A percentile compares a stretch with the other conserved stretches of the same genome.
phyloP scores from a whole-genome alignment of 2,888 invertebrate species.

The Drosophila vallismaia region DNA sequence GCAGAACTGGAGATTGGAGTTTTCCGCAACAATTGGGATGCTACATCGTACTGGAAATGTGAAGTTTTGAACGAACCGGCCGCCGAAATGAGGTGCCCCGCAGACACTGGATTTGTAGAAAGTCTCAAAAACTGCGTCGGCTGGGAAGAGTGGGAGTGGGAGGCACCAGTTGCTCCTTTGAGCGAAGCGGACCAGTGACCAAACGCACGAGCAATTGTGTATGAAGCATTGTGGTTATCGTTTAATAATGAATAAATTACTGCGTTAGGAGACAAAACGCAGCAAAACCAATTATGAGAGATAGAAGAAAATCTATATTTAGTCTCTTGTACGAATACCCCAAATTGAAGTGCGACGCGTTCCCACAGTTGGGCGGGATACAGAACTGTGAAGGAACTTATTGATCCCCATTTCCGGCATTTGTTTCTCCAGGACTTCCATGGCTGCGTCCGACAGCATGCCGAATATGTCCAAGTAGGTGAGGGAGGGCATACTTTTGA shows the following conservation, averaged over 20 bases:
- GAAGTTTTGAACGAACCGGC: slow-evolving; percentile 60
- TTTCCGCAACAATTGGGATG: slow-evolving; percentile 76
- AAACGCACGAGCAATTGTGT: not conserved
- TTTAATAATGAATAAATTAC: slow-evolving; percentile 50
- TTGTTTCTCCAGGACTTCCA: slow-evolving; percentile 85
- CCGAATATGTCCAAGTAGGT: slow-evolving; percentile 93
- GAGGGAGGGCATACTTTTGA: slow-evolving; percentile 87
- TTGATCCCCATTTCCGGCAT: slow-evolving; percentile 88
- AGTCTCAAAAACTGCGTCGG: slow-evolving; percentile 70
- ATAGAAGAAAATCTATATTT: slow-evolving; percentile 64
- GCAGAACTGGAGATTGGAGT: slow-evolving; percentile 62
- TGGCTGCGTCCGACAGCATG: slow-evolving; percentile 86
- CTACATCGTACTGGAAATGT: slow-evolving; percentile 78
- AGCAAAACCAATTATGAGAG: slow-evolving; percentile 26
- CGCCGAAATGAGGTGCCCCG: slow-evolving; percentile 56
- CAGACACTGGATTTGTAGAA: slow-evolving; percentile 63
- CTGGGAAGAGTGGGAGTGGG: slow-evolving; percentile 80
- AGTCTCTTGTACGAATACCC: slow-evolving; percentile 93
- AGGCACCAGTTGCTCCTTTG: slow-evolving; percentile 61
- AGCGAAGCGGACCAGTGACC: slow-evolving; percentile 56
- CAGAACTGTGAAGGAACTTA: slow-evolving; percentile 91
- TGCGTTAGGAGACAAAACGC: slow-evolving; percentile 44
- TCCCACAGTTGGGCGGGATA: slow-evolving; percentile 95
- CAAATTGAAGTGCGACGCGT: slow-evolving; percentile 94
- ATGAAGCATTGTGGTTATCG: slow-evolving; percentile 42